A percentile compares a stretch with the other conserved stretches of the same genome.
These are phyloP conservation scores for Rutilus rutilus DNA, from an alignment of 2,113 vertebrate species.

Conservation along the genomic window DNA sequence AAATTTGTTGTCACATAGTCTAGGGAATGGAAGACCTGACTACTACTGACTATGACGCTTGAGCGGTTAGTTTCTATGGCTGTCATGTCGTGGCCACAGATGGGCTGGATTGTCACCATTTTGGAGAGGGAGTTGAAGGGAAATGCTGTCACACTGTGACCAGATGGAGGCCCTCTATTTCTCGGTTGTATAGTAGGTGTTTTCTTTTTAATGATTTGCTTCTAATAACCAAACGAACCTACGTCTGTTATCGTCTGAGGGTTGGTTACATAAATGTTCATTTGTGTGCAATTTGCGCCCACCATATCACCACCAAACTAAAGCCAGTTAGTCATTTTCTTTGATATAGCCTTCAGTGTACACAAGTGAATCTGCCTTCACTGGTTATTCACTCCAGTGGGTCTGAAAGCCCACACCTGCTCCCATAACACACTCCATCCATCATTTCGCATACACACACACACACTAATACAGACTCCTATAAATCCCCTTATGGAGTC, in stretches of 20 bases:
- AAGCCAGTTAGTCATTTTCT: not conserved
- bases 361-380: not conserved
- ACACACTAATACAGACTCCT: not conserved
- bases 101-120: slow-evolving; percentile 38
- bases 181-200: not conserved
- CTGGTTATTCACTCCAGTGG: not conserved
- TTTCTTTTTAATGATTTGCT: slow-evolving; percentile 2
- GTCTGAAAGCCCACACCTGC: not conserved
- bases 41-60: not conserved
- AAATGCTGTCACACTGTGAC: slow-evolving; percentile 32
- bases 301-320: slow-evolving; percentile 2
- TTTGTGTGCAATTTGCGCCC: not conserved
- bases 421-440: not conserved
- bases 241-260: not conserved
- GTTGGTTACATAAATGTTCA: not conserved
- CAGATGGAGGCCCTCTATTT: slow-evolving; percentile 43
- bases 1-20: not conserved
- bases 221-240: not conserved
- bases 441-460: not conserved
- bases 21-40: slow-evolving; percentile 1
- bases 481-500: slow-evolving; percentile 8
- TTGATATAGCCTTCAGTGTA: not conserved
- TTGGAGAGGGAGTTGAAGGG: slow-evolving; percentile 8
- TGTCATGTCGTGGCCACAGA: slow-evolving; percentile 36
- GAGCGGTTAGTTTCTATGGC: slow-evolving; percentile 28